Base-by-base conservation (phyloP, 37 sponge, comb jelly and placozoan species). In the Beroe ovata region DNA sequence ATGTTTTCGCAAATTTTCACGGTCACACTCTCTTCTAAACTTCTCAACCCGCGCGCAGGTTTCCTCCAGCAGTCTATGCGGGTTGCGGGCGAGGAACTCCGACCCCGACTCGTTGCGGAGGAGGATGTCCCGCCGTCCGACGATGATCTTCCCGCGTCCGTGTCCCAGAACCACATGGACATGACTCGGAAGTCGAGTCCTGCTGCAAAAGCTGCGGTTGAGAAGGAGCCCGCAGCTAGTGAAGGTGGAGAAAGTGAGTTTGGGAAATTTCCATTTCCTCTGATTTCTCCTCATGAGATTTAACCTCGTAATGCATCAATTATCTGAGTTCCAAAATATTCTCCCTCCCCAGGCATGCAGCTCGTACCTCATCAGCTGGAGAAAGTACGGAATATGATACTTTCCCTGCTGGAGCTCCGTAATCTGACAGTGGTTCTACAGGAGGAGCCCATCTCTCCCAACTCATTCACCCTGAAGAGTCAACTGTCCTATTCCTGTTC, bases 311-410 rank as follows among this genome's bases (percentile, higher is more conserved):
- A n/a, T n/a, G n/a, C n/a, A n/a, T n/a, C n/a, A n/a, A n/a, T n/a
- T n/a, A n/a, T n/a, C n/a, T n/a, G n/a, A n/a, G n/a, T n/a, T n/a
- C n/a, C 59, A 58, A 58, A 19, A n/a, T n/a, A n/a, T n/a, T n/a
- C n/a, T n/a, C 29, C 6, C 22, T 62, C 25, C 38, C 38, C 32
- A 69, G 71, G 38, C 32, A 19, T 69, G 20, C 20, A 4, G 38
- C 71, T 69, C 8, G 84, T 77, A 0, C 54, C 84, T 6, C 84
- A 77, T 54, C 84, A 77, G 41, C 42, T 77, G 41, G 84, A 77
- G 54, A 77, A 77, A 25, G 54, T 77, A 1, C 42, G 84, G 8
- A 77, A 77, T 26, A 30, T 77, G 22, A 77, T 77, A 3, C 54
- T 77, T 3, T 21, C 47, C 28, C 84, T 77, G 1, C 47, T 77